phyloP scores from a whole-genome alignment of 2,888 invertebrate genomes.

The Drosophila engyochracea region DNA sequence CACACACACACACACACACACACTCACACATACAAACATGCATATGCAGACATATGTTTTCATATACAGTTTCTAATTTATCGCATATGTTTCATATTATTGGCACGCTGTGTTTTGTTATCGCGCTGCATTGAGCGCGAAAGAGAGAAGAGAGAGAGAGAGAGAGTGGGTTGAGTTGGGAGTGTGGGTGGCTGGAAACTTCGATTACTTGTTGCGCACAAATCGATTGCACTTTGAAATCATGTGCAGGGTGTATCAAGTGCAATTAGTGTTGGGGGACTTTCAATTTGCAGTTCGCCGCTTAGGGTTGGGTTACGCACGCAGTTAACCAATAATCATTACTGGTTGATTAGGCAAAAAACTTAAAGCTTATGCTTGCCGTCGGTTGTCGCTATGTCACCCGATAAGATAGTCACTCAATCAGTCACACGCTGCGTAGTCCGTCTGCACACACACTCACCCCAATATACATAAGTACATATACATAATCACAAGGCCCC shows the following conservation, averaged over 20 bases:
- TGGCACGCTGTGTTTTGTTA: conserved; percentile 21
- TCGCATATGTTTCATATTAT: conserved; percentile 60
- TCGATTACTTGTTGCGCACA: conserved; percentile 38
- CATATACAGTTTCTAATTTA: conserved; percentile 40
- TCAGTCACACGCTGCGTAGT: conserved; percentile 9
- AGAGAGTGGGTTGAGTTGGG: not conserved
- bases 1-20: not conserved
- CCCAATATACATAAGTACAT: conserved; percentile 39
- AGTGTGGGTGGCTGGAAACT: conserved; percentile 12
- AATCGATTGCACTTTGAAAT: conserved; percentile 33
- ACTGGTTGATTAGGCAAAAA: conserved; percentile 57
- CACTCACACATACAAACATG: not conserved
- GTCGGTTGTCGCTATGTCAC: conserved; percentile 12
- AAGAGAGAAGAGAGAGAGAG: not conserved
- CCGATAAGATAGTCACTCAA: conserved; percentile 65
- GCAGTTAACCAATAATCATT: conserved; percentile 42
- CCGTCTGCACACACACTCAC: conserved; percentile 9
- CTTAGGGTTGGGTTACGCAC: conserved; percentile 25
- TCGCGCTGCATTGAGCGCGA: conserved; percentile 11
- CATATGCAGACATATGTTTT: conserved; percentile 31
- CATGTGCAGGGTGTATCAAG: conserved; percentile 16
- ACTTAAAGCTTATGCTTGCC: conserved; percentile 64
- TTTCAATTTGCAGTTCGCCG: conserved; percentile 13
- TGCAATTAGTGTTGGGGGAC: conserved; percentile 12
- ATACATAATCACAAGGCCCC: conserved; percentile 45